These are phyloP conservation scores for Apostichopus japonicus DNA, from an alignment of 35 echinoderm and acorn worm genomes.

Conservation along the genomic window DNA sequence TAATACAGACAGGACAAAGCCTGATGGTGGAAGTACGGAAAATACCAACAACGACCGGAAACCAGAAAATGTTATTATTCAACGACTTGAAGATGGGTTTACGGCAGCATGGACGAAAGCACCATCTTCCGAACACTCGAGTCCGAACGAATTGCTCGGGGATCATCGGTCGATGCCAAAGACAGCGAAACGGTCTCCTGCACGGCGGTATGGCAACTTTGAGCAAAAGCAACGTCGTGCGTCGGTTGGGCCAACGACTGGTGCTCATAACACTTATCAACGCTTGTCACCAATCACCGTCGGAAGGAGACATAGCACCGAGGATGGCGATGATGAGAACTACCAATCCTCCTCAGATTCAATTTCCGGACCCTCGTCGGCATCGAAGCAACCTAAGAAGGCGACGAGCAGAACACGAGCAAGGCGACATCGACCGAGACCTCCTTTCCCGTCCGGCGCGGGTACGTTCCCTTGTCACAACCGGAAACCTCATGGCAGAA, in stretches of 20 bases:
- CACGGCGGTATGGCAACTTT: slow-evolving; percentile 6
- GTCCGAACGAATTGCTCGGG: slow-evolving; percentile 19
- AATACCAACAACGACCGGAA: slow-evolving; percentile 4
- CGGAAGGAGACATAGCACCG: slow-evolving; percentile 22
- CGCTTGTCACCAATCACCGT: not conserved
- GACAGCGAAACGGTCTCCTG: slow-evolving; percentile 42
- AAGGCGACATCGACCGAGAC: slow-evolving; percentile 35
- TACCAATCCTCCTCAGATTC: slow-evolving; percentile 50
- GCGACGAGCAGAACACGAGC: slow-evolving; percentile 9
- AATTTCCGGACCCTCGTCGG: slow-evolving; percentile 3
- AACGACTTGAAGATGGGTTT: slow-evolving; percentile 86
- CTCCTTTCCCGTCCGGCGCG: slow-evolving; percentile 33
- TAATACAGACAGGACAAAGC: slow-evolving; percentile 21
- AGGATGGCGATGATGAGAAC: slow-evolving; percentile 57
- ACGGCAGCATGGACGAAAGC: slow-evolving; percentile 92
- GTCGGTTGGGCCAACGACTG: slow-evolving; percentile 37
- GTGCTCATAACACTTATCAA: slow-evolving; percentile 31
- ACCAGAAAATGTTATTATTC: slow-evolving; percentile 69
- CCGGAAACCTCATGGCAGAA: slow-evolving; percentile 7
- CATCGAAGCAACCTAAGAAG: slow-evolving; percentile 44
- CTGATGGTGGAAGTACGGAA: slow-evolving; percentile 42
- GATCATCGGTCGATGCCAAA: slow-evolving; percentile 36
- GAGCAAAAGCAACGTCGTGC: slow-evolving; percentile 44
- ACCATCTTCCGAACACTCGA: slow-evolving; percentile 60
- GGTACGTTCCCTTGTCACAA: slow-evolving; percentile 32